These are phyloP conservation scores for Philypnodon macrostomus DNA, from an alignment of 2,797 vertebrate genomes.

Conservation along the genomic window DNA sequence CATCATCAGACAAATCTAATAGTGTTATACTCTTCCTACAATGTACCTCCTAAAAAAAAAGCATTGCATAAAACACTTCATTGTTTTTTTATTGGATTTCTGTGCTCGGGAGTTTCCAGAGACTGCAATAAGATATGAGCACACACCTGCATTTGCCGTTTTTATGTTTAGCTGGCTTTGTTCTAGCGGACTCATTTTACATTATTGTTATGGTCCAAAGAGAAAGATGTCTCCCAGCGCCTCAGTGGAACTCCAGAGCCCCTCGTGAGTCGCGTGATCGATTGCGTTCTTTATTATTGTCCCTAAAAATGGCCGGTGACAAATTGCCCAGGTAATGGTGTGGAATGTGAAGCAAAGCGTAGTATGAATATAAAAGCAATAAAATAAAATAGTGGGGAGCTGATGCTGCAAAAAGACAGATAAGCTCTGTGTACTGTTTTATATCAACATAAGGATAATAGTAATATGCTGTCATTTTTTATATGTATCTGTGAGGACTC, in stretches of 20 bases:
- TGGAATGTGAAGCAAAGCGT: constrained; percentile 1
- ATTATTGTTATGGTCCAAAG: constrained; percentile 3
- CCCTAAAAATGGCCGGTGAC: constrained; percentile 11
- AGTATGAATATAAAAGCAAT: constrained; percentile 4
- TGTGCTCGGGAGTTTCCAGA: constrained; percentile 4
- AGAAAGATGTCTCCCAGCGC: neutral
- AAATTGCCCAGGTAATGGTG: constrained; percentile 3
- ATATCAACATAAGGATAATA: neutral
- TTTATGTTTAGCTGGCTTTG: constrained; percentile 1
- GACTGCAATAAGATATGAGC: constrained; percentile 7
- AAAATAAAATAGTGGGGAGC: constrained; percentile 1
- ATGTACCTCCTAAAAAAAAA: constrained; percentile 8
- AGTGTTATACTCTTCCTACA: no score
- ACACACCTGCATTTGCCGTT: constrained; percentile 5
- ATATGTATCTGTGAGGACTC: no score
- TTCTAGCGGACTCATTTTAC: neutral
- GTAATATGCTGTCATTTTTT: no score
- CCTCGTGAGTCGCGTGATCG: constrained; percentile 1
- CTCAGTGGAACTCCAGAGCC: neutral
- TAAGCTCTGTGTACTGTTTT: constrained; percentile 1
- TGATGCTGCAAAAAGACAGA: constrained; percentile 8
- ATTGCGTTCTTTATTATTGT: constrained; percentile 14
- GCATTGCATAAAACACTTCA: constrained; percentile 2
- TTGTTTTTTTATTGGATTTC: constrained; percentile 15
- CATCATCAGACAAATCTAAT: no score